Conservation (phyloP, 1,140 invertebrate species). For the Epicauta chinensis region DNA sequence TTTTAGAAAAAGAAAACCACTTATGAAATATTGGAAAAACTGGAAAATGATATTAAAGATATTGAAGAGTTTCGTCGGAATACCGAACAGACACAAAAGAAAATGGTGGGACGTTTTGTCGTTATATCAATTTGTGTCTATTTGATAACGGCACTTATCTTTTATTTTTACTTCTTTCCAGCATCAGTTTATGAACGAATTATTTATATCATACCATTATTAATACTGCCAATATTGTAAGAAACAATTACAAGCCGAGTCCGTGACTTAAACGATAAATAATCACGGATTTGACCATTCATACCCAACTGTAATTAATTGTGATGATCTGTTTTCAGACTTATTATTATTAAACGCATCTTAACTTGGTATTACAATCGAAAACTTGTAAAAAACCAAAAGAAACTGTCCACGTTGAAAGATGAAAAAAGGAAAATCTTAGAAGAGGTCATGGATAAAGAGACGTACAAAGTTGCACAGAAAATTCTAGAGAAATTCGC, state of each 20-base stretch:
- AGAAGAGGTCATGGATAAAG: constrained; percentile 93
- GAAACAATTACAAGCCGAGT: no score
- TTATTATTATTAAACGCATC: constrained; percentile 67
- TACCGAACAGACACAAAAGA: constrained; percentile 73
- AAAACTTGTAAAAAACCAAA: constrained; percentile 71
- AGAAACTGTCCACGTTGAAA: constrained; percentile 63
- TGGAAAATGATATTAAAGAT: constrained; percentile 74
- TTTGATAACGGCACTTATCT: constrained; percentile 62
- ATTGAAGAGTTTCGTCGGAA: constrained; percentile 72
- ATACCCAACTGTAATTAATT: no score
- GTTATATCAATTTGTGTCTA: constrained; percentile 76
- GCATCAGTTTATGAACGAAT: constrained; percentile 60
- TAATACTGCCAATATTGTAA: constrained; percentile 75
- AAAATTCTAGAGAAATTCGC: constrained; percentile 86
- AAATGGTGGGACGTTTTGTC: constrained; percentile 70
- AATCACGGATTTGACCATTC: no score
- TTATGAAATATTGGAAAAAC: constrained; percentile 64
- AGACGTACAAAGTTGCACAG: constrained; percentile 94
- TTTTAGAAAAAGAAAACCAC: constrained; percentile 78
- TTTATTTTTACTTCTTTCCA: constrained; percentile 75
- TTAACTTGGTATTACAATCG: constrained; percentile 83
- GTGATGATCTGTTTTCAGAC: constrained; percentile 65
- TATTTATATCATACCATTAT: constrained; percentile 63
- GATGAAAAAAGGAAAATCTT: constrained; percentile 81
- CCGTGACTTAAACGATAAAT: no score